Evolutionary conservation across 2,113 vertebrate species (phyloP).

Genomic region (Hippocampus guttulatus): DNA sequence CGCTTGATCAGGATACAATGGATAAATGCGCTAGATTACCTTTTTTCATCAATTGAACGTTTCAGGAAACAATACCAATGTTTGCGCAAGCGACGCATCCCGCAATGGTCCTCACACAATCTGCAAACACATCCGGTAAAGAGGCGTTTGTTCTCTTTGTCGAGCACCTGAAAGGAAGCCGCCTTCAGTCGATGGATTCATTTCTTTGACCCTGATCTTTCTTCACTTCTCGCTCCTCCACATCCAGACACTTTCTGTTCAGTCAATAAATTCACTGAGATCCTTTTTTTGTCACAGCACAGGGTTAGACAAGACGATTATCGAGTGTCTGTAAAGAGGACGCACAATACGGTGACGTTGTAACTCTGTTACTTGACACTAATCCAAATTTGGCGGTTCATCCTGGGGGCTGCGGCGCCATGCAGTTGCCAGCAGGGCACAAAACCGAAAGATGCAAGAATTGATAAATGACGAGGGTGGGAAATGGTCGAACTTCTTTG

Average conservation of each 20-base stretch:
- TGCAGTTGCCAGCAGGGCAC: background rate
- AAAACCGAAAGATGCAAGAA: background rate
- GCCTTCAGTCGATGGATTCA: background rate
- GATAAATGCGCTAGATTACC: background rate
- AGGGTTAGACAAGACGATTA: conserved; percentile 30
- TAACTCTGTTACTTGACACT: background rate
- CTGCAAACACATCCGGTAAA: background rate
- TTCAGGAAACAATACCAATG: background rate
- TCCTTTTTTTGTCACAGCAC: conserved; percentile 8
- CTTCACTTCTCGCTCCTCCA: background rate
- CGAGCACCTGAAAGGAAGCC: conserved; percentile 12
- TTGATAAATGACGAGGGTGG: background rate
- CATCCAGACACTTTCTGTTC: background rate
- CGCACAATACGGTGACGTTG: background rate
- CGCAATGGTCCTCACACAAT: background rate
- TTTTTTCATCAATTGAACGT: background rate
- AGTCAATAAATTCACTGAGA: conserved; percentile 17
- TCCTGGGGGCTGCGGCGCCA: background rate
- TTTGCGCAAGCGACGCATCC: background rate
- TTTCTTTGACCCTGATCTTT: conserved; percentile 2
- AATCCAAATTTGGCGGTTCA: background rate
- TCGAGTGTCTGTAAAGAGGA: conserved; percentile 7
- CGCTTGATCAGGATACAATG: background rate
- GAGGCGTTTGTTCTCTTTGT: conserved; percentile 11
- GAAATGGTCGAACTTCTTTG: background rate